A percentile compares a stretch with the other conserved stretches of the same genome.
Conservation (phyloP, 2,113 vertebrate genomes). For the Nicator chloris region DNA sequence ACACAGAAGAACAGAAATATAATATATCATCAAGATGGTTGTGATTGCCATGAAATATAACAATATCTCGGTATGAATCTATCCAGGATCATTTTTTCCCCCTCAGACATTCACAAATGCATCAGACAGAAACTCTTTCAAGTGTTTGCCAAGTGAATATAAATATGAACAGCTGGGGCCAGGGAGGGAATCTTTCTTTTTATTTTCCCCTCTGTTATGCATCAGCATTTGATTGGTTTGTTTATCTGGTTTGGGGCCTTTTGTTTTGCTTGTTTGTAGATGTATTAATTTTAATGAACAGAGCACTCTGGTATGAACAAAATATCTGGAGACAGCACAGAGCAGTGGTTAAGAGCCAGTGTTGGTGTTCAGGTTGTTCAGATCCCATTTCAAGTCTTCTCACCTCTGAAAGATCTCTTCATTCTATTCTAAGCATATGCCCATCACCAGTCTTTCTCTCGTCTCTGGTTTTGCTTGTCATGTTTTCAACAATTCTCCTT, state of each 20-base stretch:
- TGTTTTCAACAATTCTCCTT: neutral
- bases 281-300: constrained; percentile 3
- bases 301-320: neutral
- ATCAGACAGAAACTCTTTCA: constrained; percentile 38
- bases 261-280: constrained; percentile 11
- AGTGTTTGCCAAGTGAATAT: constrained; percentile 35
- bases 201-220: neutral
- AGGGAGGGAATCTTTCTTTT: neutral
- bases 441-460: neutral
- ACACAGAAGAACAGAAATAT: neutral
- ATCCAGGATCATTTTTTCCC: neutral
- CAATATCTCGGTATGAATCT: constrained; percentile 1
- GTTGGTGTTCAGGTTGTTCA: neutral
- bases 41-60: neutral
- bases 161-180: constrained; percentile 46
- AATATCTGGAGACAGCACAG: neutral
- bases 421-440: neutral
- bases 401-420: neutral
- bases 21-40: neutral
- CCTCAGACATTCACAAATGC: neutral
- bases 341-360: neutral
- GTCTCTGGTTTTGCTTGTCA: neutral
- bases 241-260: neutral
- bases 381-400: neutral
- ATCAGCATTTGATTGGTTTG: constrained; percentile 28